Percentiles rank a stretch among this genome's conserved stretches.
Evolutionary conservation across 2,113 vertebrate genomes (phyloP).

Genomic region (Pluvianellus socialis): DNA sequence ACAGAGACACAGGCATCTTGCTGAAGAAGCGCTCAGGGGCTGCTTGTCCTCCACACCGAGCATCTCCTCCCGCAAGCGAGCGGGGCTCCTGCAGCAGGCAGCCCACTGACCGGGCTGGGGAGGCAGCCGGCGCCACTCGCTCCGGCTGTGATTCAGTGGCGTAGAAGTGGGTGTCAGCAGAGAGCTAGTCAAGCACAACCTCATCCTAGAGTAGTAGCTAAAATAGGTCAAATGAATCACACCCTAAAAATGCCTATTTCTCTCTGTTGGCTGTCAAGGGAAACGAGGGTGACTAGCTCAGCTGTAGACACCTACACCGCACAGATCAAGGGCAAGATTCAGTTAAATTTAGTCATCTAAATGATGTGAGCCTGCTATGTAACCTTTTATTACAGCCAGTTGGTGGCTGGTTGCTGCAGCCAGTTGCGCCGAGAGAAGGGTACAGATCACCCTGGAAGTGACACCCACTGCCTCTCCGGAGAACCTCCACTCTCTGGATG

Average conservation of each 20-base stretch:
- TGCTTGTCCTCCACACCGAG: fast-evolving
- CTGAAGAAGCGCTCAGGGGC: not conserved
- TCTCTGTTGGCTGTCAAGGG: constrained; percentile 41
- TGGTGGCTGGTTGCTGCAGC: not conserved
- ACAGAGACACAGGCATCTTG: not conserved
- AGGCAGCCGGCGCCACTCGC: fast-evolving
- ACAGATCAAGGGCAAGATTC: constrained; percentile 45
- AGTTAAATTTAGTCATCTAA: constrained; percentile 33
- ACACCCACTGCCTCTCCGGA: not conserved
- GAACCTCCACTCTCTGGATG: not conserved
- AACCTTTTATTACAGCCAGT: not conserved
- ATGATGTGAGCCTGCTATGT: not conserved
- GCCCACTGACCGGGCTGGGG: not conserved
- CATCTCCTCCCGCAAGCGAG: not conserved
- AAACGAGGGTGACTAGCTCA: constrained; percentile 39
- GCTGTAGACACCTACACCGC: constrained; percentile 46
- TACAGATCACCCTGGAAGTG: not conserved
- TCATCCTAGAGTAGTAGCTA: constrained; percentile 56
- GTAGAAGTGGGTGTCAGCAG: constrained; percentile 47
- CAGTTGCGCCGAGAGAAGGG: not conserved
- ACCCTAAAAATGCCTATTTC: constrained; percentile 60
- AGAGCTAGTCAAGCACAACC: constrained; percentile 39
- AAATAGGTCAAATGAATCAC: constrained; percentile 71
- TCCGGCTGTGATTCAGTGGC: not conserved
- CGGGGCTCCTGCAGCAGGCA: not conserved